Evolutionary conservation across 2,797 vertebrate genomes (phyloP).

Genomic region (Erithacus rubecula): DNA sequence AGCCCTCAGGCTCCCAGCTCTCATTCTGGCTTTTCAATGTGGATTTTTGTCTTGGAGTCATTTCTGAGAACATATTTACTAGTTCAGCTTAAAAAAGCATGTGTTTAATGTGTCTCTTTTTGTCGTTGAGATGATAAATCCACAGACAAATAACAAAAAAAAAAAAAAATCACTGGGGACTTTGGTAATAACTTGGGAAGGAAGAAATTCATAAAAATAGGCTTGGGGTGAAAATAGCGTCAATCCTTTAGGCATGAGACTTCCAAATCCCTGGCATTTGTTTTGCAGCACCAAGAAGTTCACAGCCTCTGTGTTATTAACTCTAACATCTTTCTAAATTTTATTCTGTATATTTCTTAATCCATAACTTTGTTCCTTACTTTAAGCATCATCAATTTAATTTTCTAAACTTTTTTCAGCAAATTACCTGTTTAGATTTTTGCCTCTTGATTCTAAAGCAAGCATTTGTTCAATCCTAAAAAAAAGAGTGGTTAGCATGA

Average conservation of each 20-base stretch:
- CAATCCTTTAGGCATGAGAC: background rate
- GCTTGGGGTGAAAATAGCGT: background rate
- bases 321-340: background rate
- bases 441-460: background rate
- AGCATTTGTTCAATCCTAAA: background rate
- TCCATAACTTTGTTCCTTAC: background rate
- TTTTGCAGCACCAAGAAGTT: background rate
- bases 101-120: background rate
- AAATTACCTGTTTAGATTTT: background rate
- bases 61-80: constrained; percentile 27
- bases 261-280: background rate
- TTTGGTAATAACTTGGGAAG: constrained; percentile 1
- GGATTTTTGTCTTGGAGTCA: background rate
- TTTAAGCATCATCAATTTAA: background rate
- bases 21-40: background rate
- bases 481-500: background rate
- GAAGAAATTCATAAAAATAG: constrained; percentile 30
- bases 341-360: background rate
- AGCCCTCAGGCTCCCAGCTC: constrained; percentile 25
- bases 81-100: background rate
- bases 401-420: background rate
- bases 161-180: background rate
- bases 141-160: background rate
- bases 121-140: background rate
- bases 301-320: background rate